A percentile compares a stretch with the other conserved stretches of the same genome.
Conservation (phyloP, 2,888 invertebrate genomes). For the Acanthosepion esculentum region DNA sequence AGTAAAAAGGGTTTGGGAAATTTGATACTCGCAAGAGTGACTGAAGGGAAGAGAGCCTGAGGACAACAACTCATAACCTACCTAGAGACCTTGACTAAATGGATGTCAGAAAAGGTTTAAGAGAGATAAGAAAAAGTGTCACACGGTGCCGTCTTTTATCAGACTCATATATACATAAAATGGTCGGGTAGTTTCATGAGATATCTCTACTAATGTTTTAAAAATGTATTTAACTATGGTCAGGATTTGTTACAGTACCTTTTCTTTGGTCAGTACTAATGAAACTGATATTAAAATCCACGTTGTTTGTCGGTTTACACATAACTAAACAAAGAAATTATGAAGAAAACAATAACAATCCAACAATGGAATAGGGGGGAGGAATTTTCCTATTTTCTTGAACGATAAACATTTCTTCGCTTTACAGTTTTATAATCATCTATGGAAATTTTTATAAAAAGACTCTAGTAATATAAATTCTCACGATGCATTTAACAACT, state of each 20-base stretch:
- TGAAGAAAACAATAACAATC: neutral
- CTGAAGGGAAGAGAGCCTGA: too few relatives aligned
- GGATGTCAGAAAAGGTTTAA: too few relatives aligned
- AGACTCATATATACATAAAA: too few relatives aligned
- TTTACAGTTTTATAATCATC: neutral
- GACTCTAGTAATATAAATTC: neutral
- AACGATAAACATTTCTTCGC: neutral
- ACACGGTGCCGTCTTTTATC: too few relatives aligned
- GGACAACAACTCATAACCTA: too few relatives aligned
- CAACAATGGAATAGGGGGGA: neutral
- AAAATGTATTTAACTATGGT: neutral
- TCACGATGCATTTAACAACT: neutral
- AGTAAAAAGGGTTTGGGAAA: too few relatives aligned
- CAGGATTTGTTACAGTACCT: neutral
- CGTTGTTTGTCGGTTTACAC: neutral
- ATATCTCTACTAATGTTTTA: too few relatives aligned
- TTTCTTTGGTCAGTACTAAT: neutral
- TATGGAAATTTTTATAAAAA: neutral
- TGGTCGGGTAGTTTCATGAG: too few relatives aligned
- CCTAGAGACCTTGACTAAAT: too few relatives aligned
- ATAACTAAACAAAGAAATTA: neutral
- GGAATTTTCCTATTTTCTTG: neutral
- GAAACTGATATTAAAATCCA: neutral
- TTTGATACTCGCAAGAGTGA: too few relatives aligned
- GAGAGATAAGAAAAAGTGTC: too few relatives aligned